phyloP scores from a whole-genome alignment of 2,888 invertebrate genomes.

The Erynnis tages region DNA sequence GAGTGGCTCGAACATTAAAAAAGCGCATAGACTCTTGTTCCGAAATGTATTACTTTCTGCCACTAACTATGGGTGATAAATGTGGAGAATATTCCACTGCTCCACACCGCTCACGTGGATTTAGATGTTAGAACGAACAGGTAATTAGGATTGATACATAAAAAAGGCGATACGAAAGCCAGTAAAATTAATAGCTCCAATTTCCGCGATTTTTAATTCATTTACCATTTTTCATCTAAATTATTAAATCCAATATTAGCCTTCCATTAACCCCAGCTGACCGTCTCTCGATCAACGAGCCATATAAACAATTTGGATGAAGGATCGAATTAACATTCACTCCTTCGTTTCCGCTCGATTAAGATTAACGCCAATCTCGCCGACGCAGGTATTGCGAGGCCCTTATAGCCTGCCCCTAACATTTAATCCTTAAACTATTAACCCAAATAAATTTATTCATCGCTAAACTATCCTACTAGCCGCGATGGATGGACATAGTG shows the following conservation, averaged over 20 bases:
- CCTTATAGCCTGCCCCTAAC: conserved; percentile 55
- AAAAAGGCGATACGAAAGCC: too few species aligned
- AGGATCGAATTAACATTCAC: conserved; percentile 67
- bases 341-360: conserved; percentile 50
- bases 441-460: conserved; percentile 68
- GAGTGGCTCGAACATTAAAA: too few species aligned
- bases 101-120: too few species aligned
- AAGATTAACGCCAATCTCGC: conserved; percentile 68
- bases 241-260: conserved; percentile 5
- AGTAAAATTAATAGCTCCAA: too few species aligned
- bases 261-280: conserved; percentile 10
- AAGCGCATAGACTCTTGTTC: too few species aligned
- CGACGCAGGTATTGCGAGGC: conserved; percentile 47
- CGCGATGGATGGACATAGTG: not conserved
- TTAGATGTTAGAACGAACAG: too few species aligned
- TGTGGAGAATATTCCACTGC: too few species aligned
- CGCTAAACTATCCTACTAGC: not conserved
- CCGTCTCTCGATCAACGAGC: conserved; percentile 34
- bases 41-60: too few species aligned
- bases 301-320: conserved; percentile 39
- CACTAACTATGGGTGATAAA: too few species aligned
- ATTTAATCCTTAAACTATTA: conserved; percentile 72
- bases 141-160: too few species aligned
- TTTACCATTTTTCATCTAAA: too few species aligned
- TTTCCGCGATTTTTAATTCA: too few species aligned